These are phyloP conservation scores for Porites cylindrica DNA, from an alignment of 92 coral and sea anemone genomes.

Conservation along the genomic window DNA sequence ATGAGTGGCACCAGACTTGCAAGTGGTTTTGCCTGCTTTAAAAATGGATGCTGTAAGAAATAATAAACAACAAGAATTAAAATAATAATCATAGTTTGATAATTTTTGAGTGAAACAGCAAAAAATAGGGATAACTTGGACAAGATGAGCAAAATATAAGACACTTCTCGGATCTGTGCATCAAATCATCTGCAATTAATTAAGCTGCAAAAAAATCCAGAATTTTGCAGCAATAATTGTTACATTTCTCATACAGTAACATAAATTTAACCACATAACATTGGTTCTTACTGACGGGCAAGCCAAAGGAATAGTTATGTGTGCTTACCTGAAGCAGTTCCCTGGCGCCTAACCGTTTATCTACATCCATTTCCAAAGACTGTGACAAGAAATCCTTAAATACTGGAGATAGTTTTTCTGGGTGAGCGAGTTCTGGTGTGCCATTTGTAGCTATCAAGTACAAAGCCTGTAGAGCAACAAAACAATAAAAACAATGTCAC, in stretches of 20 bases:
- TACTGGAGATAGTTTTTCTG: slow-evolving; percentile 97
- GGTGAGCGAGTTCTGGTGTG: slow-evolving; percentile 98
- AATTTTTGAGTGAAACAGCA: too few relatives aligned
- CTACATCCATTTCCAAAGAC: slow-evolving; percentile 99
- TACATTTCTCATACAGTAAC: too few relatives aligned
- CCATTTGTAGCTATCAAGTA: slow-evolving; percentile 99
- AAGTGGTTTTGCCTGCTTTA: slow-evolving; percentile 98
- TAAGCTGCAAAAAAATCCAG: too few relatives aligned
- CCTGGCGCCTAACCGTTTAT: slow-evolving; percentile 90
- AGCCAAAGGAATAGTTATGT: neutral
- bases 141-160: too few relatives aligned
- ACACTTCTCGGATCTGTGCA: too few relatives aligned
- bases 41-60: slow-evolving; percentile 91
- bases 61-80: slow-evolving; percentile 8
- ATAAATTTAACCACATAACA: too few relatives aligned
- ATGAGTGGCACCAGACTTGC: slow-evolving; percentile 99
- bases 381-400: slow-evolving; percentile 98
- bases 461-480: slow-evolving; percentile 72
- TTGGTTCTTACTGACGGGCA: neutral
- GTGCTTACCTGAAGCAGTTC: slow-evolving; percentile 89
- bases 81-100: neutral
- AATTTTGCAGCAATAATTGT: too few relatives aligned
- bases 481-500: neutral
- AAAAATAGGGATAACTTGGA: too few relatives aligned
- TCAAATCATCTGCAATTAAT: too few relatives aligned